phyloP scores from a whole-genome alignment of 2,113 vertebrate genomes.

The Pseudorasbora parva region DNA sequence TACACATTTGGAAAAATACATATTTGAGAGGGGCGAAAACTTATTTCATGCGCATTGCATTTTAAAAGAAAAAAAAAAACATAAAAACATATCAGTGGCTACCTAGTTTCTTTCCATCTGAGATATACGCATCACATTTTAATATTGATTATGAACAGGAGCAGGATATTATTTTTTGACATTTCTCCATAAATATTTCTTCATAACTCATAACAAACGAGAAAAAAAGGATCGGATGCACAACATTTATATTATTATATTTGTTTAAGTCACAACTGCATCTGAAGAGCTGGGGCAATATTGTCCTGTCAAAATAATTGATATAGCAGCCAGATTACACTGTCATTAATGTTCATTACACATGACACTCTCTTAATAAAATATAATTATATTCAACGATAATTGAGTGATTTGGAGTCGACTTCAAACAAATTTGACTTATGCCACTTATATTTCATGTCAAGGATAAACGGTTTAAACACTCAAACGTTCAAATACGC shows the following conservation, averaged over 20 bases:
- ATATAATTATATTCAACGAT: neutral
- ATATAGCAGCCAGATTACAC: neutral
- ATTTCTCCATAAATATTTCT: neutral
- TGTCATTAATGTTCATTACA: neutral
- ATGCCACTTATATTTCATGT: neutral
- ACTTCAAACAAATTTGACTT: neutral
- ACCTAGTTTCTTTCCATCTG: neutral
- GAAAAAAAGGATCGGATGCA: neutral
- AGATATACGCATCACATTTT: neutral
- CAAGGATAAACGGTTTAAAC: neutral
- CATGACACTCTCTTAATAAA: neutral
- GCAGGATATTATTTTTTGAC: neutral
- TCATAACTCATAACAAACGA: neutral
- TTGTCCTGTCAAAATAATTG: neutral
- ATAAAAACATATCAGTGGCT: neutral
- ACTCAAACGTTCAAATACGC: neutral
- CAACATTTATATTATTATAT: neutral
- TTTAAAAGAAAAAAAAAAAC: neutral
- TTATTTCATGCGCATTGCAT: neutral
- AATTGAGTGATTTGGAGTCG: neutral
- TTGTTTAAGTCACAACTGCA: neutral
- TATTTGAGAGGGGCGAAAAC: neutral
- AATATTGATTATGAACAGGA: neutral
- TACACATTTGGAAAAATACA: neutral
- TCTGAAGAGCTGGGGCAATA: neutral